phyloP scores from a whole-genome alignment of 1,140 invertebrate species.

The Pogonomyrmex barbatus region DNA sequence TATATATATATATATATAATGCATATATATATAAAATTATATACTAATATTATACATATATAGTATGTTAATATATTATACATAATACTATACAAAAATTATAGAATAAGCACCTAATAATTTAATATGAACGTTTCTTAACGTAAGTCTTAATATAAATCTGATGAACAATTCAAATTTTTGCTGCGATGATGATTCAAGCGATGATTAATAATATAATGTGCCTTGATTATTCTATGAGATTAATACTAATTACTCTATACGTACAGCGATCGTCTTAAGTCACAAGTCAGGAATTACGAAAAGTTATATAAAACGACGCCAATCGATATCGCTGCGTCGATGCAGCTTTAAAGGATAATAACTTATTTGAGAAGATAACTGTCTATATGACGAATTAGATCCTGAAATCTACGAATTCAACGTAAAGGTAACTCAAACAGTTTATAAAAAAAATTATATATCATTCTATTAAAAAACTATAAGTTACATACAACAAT shows the following conservation, averaged over 20 bases:
- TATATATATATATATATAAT: not conserved
- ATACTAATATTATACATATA: constrained; percentile 7
- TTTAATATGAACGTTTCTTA: constrained; percentile 12
- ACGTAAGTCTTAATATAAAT: constrained; percentile 30
- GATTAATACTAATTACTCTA: constrained; percentile 35
- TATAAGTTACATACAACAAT: too few species aligned
- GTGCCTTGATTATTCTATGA: constrained; percentile 27
- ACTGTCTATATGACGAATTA: not conserved
- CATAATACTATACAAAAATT: constrained; percentile 52
- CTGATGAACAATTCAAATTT: constrained; percentile 22
- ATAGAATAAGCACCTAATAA: constrained; percentile 16
- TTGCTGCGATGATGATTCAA: constrained; percentile 37
- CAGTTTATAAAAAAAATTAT: not conserved
- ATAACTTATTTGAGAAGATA: not conserved
- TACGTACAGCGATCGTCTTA: not conserved
- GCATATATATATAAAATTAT: constrained; percentile 24
- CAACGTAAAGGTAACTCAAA: not conserved
- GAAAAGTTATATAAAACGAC: constrained; percentile 12
- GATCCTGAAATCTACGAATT: not conserved
- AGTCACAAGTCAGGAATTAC: not conserved
- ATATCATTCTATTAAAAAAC: not conserved
- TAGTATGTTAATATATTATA: constrained; percentile 1
- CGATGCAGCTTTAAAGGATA: constrained; percentile 10
- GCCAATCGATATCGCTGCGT: constrained; percentile 21
- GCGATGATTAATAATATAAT: constrained; percentile 38